phyloP scores from a whole-genome alignment of 1,140 invertebrate species.

The Lanistes nyassanus region DNA sequence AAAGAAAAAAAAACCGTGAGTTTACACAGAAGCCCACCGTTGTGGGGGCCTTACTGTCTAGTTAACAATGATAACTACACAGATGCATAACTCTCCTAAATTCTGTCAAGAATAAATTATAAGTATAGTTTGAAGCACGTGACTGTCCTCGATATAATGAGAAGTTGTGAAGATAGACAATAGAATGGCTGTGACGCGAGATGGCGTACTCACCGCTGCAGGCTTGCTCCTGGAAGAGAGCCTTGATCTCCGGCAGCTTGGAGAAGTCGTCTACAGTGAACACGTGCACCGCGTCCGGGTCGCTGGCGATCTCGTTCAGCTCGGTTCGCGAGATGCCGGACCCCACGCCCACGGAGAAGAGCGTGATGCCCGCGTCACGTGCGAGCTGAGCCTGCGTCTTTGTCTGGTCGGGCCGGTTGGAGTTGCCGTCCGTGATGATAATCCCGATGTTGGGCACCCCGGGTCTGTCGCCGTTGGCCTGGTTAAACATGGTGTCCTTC shows the following conservation, averaged over 20 bases:
- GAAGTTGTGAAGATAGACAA: not conserved
- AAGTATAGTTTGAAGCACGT: too few relatives aligned
- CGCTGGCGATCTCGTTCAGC: slow-evolving; percentile 44
- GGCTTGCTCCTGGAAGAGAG: slow-evolving; percentile 44
- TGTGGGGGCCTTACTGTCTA: too few relatives aligned
- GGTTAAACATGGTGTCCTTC: slow-evolving; percentile 36
- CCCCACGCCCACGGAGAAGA: slow-evolving; percentile 59
- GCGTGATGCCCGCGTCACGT: slow-evolving; percentile 43
- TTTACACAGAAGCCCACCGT: too few relatives aligned
- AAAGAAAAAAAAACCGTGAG: too few relatives aligned
- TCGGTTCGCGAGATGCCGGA: slow-evolving; percentile 38
- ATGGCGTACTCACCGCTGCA: slow-evolving; percentile 47
- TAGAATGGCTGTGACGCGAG: too few relatives aligned
- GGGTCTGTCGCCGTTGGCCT: slow-evolving; percentile 39
- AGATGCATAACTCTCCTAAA: too few relatives aligned
- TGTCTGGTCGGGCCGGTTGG: slow-evolving; percentile 40
- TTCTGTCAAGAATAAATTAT: too few relatives aligned
- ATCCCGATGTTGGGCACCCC: slow-evolving; percentile 55
- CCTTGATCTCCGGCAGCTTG: slow-evolving; percentile 53
- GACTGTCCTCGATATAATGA: too few relatives aligned
- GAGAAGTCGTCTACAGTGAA: slow-evolving; percentile 53
- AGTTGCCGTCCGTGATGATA: slow-evolving; percentile 54
- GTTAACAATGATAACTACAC: too few relatives aligned
- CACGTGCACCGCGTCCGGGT: slow-evolving; percentile 43
- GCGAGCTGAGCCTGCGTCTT: slow-evolving; percentile 38